These are phyloP conservation scores for Limenitis camilla DNA, from an alignment of 2,888 invertebrate species.

Conservation along the genomic window DNA sequence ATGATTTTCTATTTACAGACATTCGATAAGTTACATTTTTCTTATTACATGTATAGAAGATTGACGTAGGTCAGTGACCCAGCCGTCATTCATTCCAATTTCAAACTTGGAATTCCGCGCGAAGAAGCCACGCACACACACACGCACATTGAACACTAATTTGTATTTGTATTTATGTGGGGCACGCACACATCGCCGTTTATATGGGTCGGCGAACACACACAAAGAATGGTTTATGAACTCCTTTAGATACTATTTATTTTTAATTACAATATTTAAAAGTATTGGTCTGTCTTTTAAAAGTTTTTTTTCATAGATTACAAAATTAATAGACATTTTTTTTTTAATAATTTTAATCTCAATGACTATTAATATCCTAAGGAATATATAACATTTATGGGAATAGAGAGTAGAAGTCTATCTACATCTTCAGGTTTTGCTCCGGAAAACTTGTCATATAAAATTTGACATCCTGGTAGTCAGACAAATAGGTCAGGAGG, in stretches of 20 bases:
- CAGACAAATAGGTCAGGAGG: no score
- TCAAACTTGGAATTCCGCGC: constrained; percentile 68
- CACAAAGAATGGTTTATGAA: constrained; percentile 39
- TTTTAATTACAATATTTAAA: constrained; percentile 4
- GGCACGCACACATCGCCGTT: constrained; percentile 50
- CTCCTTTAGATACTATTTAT: constrained; percentile 25
- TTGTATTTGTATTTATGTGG: constrained; percentile 61
- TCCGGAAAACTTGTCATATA: no score
- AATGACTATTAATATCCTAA: no score
- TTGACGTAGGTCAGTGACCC: constrained; percentile 69
- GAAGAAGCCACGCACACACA: constrained; percentile 64
- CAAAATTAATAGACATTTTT: no score
- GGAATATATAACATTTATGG: no score
- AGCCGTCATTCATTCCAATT: constrained; percentile 71
- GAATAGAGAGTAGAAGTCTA: no score
- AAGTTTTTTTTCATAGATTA: no score
- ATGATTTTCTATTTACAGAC: constrained; percentile 3
- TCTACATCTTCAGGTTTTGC: no score
- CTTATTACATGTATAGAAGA: constrained; percentile 31
- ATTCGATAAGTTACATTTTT: constrained; percentile 3
- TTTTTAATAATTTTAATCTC: no score
- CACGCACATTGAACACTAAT: constrained; percentile 58
- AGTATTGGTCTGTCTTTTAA: not conserved
- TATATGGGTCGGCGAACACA: constrained; percentile 59
- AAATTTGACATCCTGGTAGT: no score